Evolutionary conservation across 2,888 invertebrate species (phyloP).

Genomic region (Ecdyonurus torrentis): DNA sequence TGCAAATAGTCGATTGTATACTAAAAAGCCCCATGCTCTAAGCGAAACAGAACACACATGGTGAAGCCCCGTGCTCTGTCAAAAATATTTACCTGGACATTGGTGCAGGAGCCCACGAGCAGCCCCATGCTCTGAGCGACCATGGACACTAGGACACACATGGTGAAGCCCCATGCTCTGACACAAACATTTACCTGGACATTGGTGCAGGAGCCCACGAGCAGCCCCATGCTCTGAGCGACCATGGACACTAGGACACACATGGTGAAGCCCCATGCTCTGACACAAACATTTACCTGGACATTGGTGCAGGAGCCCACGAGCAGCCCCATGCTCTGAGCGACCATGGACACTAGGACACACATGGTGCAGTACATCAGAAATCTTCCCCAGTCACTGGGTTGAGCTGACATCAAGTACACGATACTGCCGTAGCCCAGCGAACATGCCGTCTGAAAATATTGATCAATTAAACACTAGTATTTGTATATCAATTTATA

Average conservation of each 20-base stretch:
- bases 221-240: slow-evolving; percentile 68
- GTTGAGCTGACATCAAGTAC: slow-evolving; percentile 77
- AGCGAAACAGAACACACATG: slow-evolving; percentile 53
- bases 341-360: slow-evolving; percentile 61
- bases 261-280: slow-evolving; percentile 53
- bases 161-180: too few relatives aligned
- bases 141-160: slow-evolving; percentile 51
- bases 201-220: slow-evolving; percentile 67
- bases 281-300: slow-evolving; percentile 46
- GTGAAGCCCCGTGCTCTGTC: too few relatives aligned
- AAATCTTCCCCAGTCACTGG: slow-evolving; percentile 55
- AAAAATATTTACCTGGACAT: slow-evolving; percentile 47
- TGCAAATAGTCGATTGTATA: too few relatives aligned
- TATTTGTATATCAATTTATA: too few relatives aligned
- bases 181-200: slow-evolving; percentile 65
- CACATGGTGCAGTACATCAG: slow-evolving; percentile 52
- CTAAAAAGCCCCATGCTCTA: too few relatives aligned
- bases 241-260: slow-evolving; percentile 64
- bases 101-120: slow-evolving; percentile 51
- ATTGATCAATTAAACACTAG: too few relatives aligned
- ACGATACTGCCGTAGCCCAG: slow-evolving; percentile 57
- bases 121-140: slow-evolving; percentile 63
- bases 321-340: slow-evolving; percentile 70
- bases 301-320: slow-evolving; percentile 68
- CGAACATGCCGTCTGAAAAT: slow-evolving; percentile 51